Evolutionary conservation across 2,797 vertebrate species (phyloP).

Genomic region (Channallabes apus): DNA sequence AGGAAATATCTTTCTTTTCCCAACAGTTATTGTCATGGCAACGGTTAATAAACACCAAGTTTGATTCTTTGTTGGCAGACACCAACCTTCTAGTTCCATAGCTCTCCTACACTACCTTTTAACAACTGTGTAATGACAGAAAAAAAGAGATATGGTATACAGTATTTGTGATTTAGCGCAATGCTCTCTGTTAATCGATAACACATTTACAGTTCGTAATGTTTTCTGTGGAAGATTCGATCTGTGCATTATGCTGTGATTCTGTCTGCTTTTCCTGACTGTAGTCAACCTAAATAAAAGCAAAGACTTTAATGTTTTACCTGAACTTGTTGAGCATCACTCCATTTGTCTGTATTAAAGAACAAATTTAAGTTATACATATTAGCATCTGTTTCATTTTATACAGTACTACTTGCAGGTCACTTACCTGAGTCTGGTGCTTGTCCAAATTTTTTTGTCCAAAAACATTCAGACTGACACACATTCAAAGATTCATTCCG

Average conservation of each 20-base stretch:
- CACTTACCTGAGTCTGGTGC: not conserved
- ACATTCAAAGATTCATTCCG: no score
- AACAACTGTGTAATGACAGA: not conserved
- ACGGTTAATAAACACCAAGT: constrained; percentile 45
- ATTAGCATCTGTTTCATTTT: not conserved
- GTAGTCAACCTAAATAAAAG: constrained; percentile 43
- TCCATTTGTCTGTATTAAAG: not conserved
- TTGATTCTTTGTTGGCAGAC: constrained; percentile 19
- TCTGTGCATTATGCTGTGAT: constrained; percentile 33
- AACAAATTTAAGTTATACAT: not conserved
- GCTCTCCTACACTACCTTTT: constrained; percentile 1
- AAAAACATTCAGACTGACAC: no score
- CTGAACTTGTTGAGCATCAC: constrained; percentile 8
- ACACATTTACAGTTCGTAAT: constrained; percentile 25
- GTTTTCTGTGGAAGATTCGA: constrained; percentile 27
- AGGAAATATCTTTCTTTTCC: constrained; percentile 42
- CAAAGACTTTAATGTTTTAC: constrained; percentile 19
- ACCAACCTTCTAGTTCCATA: not conserved
- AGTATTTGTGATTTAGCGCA: constrained; percentile 14
- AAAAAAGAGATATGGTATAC: not conserved
- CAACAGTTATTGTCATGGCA: constrained; percentile 44
- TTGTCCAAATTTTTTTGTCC: no score
- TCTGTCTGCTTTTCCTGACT: constrained; percentile 42
- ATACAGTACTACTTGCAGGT: not conserved
- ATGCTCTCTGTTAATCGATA: constrained; percentile 33